phyloP scores from a whole-genome alignment of 1,140 invertebrate species.

The Drosophila bipectinata region DNA sequence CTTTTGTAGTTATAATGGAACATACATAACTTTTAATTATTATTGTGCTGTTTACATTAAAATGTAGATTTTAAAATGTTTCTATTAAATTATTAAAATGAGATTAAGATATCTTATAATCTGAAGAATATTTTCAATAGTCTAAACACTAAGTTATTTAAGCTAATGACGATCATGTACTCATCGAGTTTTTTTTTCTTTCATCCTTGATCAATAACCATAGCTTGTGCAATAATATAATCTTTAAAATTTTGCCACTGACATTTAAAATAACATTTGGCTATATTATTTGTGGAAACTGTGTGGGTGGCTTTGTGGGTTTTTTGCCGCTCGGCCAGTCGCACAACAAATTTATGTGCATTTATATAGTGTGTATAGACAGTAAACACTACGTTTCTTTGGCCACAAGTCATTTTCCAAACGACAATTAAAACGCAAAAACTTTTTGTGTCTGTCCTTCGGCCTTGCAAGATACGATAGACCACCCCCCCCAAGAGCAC shows the following conservation, averaged over 20 bases:
- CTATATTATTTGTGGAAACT: not conserved
- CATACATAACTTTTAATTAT: not conserved
- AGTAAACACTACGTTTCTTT: constrained; percentile 59
- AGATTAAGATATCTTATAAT: too few relatives aligned
- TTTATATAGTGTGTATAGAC: constrained; percentile 50
- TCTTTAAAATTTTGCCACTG: not conserved
- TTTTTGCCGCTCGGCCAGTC: constrained; percentile 28
- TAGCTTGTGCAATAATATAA: not conserved
- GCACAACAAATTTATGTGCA: constrained; percentile 67
- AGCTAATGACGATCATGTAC: too few relatives aligned
- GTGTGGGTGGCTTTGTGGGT: constrained; percentile 38
- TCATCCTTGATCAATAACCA: too few relatives aligned
- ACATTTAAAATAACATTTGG: not conserved
- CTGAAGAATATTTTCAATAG: too few relatives aligned
- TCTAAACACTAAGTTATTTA: too few relatives aligned
- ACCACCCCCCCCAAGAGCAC: not conserved
- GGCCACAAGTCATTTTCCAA: constrained; percentile 58
- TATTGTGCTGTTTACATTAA: not conserved
- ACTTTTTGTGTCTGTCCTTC: constrained; percentile 36
- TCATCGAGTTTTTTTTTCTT: too few relatives aligned
- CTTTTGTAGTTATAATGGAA: too few relatives aligned
- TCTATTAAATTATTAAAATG: not conserved
- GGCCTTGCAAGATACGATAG: not conserved
- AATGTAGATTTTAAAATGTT: not conserved
- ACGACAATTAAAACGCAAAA: constrained; percentile 71